phyloP scores from a whole-genome alignment of 2,888 invertebrate genomes.

The Polydrusus cervinus region DNA sequence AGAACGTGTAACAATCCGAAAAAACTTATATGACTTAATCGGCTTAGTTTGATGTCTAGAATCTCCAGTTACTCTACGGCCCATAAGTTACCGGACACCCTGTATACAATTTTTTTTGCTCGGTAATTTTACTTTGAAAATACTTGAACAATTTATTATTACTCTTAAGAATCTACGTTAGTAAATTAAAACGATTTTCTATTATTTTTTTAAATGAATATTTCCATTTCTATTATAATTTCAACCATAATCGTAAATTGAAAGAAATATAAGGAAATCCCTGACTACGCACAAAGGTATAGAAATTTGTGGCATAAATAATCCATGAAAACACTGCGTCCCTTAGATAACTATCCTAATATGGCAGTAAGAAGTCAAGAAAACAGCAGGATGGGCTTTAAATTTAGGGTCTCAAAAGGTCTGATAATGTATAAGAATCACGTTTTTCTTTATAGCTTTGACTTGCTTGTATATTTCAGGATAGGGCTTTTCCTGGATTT shows the following conservation, averaged over 20 bases:
- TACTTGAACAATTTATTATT: no score
- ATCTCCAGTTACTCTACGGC: no score
- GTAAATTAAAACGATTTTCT: no score
- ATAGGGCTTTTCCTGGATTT: neutral
- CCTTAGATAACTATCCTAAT: slow-evolving; percentile 22
- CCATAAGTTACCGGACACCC: no score
- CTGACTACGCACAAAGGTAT: slow-evolving; percentile 22
- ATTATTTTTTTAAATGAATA: neutral
- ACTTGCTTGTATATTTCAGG: neutral
- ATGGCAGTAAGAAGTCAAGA: slow-evolving; percentile 14
- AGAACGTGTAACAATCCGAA: no score
- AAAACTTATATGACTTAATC: no score
- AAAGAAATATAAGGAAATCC: slow-evolving; percentile 18
- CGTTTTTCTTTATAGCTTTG: slow-evolving; percentile 18
- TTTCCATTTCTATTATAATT: slow-evolving; percentile 11
- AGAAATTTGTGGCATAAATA: slow-evolving; percentile 25
- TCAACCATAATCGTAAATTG: neutral
- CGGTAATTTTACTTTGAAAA: no score
- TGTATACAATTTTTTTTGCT: no score
- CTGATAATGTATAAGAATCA: slow-evolving; percentile 12
- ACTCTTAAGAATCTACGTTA: no score
- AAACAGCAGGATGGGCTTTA: slow-evolving; percentile 9
- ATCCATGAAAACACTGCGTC: slow-evolving; percentile 19
- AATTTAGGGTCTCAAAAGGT: slow-evolving; percentile 11
- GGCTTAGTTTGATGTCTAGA: no score